Conservation (phyloP, 1,140 invertebrate species). For the Diorhabda carinulata region DNA sequence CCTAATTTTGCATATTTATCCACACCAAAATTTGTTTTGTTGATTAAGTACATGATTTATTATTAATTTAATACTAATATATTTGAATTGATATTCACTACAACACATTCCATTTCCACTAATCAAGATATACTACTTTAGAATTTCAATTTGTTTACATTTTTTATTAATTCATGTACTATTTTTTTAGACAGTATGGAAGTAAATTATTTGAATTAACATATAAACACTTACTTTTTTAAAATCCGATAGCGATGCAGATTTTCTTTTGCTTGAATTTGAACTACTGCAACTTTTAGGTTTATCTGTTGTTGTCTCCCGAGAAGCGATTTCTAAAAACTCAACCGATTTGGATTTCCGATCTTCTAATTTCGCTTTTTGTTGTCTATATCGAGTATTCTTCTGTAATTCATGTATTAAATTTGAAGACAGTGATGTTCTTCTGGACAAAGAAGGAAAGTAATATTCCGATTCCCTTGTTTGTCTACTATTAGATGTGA, state of each 20-base stretch:
- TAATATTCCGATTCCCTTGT: not conserved
- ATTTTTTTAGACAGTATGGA: not conserved
- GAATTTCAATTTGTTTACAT: not conserved
- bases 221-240: not conserved
- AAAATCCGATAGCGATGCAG: conserved; percentile 9
- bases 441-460: conserved; percentile 3
- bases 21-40: too few relatives aligned
- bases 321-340: conserved; percentile 8
- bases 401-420: conserved; percentile 11
- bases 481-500: not conserved
- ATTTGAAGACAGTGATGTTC: conserved; percentile 1
- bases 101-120: not conserved
- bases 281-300: not conserved
- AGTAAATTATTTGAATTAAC: not conserved
- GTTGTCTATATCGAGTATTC: conserved; percentile 3
- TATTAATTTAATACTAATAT: too few relatives aligned
- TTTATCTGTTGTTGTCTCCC: not conserved
- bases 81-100: too few relatives aligned
- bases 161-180: not conserved
- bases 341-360: conserved; percentile 12
- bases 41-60: too few relatives aligned
- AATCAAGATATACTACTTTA: not conserved
- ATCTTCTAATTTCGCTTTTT: conserved; percentile 4
- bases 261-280: conserved; percentile 9
- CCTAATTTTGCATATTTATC: too few relatives aligned